phyloP scores from a whole-genome alignment of 1,140 invertebrate species.

The Cardiocondyla obscurior region DNA sequence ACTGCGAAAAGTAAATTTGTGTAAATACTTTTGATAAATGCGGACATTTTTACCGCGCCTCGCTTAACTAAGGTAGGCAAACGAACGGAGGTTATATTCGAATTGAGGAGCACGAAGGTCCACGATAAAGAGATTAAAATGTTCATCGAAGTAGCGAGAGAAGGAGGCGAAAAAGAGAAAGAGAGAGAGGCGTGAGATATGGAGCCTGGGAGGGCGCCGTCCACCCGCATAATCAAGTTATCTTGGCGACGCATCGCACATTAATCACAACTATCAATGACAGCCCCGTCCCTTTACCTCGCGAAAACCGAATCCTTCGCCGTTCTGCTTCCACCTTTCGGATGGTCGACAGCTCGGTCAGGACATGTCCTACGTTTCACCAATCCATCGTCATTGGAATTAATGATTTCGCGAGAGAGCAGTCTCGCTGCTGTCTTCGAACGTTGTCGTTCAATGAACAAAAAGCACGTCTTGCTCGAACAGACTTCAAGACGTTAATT shows the following conservation, averaged over 20 bases:
- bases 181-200: slow-evolving; percentile 51
- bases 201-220: not conserved
- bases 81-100: slow-evolving; percentile 7
- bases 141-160: slow-evolving; percentile 40
- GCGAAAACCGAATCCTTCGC: slow-evolving; percentile 26
- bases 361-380: slow-evolving; percentile 41
- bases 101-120: slow-evolving; percentile 11
- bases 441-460: not conserved
- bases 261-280: slow-evolving; percentile 83
- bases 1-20: too few relatives aligned
- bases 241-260: slow-evolving; percentile 71
- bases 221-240: slow-evolving; percentile 79
- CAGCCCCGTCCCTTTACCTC: slow-evolving; percentile 56
- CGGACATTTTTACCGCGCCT: not conserved
- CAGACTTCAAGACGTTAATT: slow-evolving; percentile 6
- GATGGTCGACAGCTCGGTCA: slow-evolving; percentile 46
- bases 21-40: not conserved
- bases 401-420: slow-evolving; percentile 69
- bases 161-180: slow-evolving; percentile 16
- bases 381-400: slow-evolving; percentile 70
- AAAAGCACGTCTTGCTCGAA: slow-evolving; percentile 15
- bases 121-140: slow-evolving; percentile 51
- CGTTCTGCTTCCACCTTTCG: slow-evolving; percentile 32
- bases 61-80: not conserved
- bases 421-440: slow-evolving; percentile 48